phyloP scores from a whole-genome alignment of 2,113 vertebrate genomes.

The Ailurus styani region DNA sequence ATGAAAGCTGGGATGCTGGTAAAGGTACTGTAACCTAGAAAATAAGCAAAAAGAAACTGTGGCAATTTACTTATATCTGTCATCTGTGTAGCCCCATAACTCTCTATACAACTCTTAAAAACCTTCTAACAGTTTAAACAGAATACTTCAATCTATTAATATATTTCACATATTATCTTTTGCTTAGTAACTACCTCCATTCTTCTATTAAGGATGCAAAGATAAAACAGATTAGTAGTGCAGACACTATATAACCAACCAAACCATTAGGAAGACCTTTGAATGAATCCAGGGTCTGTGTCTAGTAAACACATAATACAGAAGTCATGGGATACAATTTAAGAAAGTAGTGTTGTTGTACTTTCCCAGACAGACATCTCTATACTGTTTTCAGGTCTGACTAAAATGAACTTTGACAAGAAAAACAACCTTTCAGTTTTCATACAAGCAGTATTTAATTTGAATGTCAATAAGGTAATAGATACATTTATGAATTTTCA shows the following conservation, averaged over 20 bases:
- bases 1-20: slow-evolving; percentile 93
- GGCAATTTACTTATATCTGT: not conserved
- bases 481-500: not conserved
- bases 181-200: not conserved
- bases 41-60: slow-evolving; percentile 30
- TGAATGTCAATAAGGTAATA: not conserved
- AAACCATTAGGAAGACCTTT: not conserved
- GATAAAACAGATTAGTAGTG: not conserved
- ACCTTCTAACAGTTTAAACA: not conserved
- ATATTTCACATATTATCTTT: not conserved
- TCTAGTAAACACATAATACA: not conserved
- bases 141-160: not conserved
- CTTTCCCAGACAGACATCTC: not conserved
- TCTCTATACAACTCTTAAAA: not conserved
- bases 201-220: not conserved
- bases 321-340: not conserved
- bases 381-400: not conserved
- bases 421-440: not conserved
- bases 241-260: not conserved
- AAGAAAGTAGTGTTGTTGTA: not conserved
- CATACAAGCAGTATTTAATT: not conserved
- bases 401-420: not conserved
- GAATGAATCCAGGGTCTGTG: not conserved
- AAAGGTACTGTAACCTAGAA: slow-evolving; percentile 92
- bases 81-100: not conserved